Percentiles rank a stretch among this genome's conserved stretches.
Evolutionary conservation across 1,140 invertebrate species (phyloP).

Genomic region (Micrasema longulum): DNA sequence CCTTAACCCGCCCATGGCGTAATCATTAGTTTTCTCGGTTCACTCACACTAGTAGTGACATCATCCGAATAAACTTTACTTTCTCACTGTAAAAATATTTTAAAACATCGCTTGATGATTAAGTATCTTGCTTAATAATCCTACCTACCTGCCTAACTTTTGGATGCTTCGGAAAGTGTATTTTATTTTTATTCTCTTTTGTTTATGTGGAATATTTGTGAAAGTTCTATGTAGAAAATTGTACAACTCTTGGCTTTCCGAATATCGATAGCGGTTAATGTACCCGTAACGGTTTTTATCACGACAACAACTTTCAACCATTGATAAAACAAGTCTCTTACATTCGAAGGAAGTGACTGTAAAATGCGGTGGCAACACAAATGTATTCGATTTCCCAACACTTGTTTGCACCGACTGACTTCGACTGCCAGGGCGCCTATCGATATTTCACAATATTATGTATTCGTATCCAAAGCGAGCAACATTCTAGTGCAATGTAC

Average conservation of each 20-base stretch:
- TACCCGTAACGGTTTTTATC: conserved; percentile 23
- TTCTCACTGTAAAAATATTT: neutral
- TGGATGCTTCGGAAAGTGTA: too few relatives aligned
- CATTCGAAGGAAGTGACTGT: conserved; percentile 23
- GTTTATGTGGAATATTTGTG: too few relatives aligned
- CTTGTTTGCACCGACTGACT: conserved; percentile 16
- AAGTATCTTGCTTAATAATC: too few relatives aligned
- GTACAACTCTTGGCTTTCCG: too few relatives aligned
- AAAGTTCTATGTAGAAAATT: too few relatives aligned
- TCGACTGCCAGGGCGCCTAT: neutral
- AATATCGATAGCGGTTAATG: neutral
- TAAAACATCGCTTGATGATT: too few relatives aligned
- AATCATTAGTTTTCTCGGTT: conserved; percentile 9
- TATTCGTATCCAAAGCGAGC: neutral
- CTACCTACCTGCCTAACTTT: too few relatives aligned
- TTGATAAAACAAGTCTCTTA: conserved; percentile 18
- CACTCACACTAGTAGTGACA: neutral
- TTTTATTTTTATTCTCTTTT: too few relatives aligned
- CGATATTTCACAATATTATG: conserved; percentile 3
- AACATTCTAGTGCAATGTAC: neutral
- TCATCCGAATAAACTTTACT: neutral
- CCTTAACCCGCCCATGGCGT: conserved; percentile 5
- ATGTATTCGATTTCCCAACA: conserved; percentile 30
- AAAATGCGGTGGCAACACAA: neutral
- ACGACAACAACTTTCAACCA: conserved; percentile 22